These are phyloP conservation scores for Botrylloides violaceus DNA, from an alignment of 23 tunicate species.

Conservation along the genomic window DNA sequence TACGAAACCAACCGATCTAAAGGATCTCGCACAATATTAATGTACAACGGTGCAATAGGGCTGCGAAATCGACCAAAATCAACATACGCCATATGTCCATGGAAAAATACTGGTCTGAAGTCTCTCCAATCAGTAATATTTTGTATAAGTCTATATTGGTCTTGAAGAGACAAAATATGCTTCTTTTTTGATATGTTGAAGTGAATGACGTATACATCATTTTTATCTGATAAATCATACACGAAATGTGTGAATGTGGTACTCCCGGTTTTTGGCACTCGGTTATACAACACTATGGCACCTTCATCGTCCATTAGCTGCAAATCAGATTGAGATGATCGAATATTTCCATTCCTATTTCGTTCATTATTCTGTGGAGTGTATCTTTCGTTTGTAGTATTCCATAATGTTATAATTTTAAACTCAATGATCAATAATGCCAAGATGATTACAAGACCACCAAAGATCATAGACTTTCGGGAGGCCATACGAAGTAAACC, in stretches of 20 bases:
- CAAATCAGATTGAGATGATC: not conserved
- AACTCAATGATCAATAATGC: not conserved
- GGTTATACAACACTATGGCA: constrained; percentile 47
- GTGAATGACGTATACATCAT: constrained; percentile 50
- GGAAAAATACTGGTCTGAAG: constrained; percentile 65
- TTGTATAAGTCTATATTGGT: constrained; percentile 51
- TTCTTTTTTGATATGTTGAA: constrained; percentile 51
- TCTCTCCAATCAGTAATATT: constrained; percentile 66
- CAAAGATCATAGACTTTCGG: not conserved
- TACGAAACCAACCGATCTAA: constrained; percentile 67
- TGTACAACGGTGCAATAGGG: constrained; percentile 47
- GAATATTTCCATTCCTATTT: not conserved
- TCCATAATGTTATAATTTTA: not conserved
- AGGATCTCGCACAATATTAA: constrained; percentile 79
- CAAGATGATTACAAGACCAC: not conserved
- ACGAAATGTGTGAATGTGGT: constrained; percentile 55
- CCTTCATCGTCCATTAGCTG: not conserved
- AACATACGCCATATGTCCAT: constrained; percentile 71
- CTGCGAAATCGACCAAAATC: constrained; percentile 53
- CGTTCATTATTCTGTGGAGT: not conserved
- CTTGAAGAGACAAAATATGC: constrained; percentile 35
- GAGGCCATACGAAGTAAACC: too few species aligned
- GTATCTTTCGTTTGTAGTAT: too few species aligned
- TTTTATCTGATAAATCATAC: constrained; percentile 36
- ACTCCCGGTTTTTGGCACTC: constrained; percentile 86